A percentile compares a stretch with the other conserved stretches of the same genome.
These are phyloP conservation scores for Brachyptera putata DNA, from an alignment of 2,888 invertebrate genomes.

Conservation along the genomic window DNA sequence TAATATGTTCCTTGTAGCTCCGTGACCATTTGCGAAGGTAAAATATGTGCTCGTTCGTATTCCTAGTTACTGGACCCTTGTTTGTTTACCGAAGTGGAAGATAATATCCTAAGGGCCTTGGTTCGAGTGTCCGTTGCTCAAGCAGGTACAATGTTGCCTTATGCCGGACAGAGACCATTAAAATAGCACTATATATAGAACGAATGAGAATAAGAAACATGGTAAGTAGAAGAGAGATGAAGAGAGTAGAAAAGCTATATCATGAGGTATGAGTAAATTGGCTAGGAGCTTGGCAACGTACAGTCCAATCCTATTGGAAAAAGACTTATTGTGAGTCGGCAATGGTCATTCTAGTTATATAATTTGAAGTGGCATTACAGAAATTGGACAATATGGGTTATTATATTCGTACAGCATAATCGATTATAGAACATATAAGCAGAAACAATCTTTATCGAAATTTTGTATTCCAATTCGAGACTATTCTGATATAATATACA, in stretches of 20 bases:
- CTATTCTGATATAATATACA: too few relatives aligned
- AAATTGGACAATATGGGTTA: too few relatives aligned
- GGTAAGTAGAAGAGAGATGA: neutral
- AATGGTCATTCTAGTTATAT: neutral
- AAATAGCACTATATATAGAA: conserved; percentile 10
- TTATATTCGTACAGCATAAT: too few relatives aligned
- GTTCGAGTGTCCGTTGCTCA: conserved; percentile 20
- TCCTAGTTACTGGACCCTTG: conserved; percentile 15
- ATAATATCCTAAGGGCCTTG: conserved; percentile 19
- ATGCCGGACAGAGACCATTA: conserved; percentile 18
- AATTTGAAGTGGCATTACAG: too few relatives aligned
- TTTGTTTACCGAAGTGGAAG: conserved; percentile 18
- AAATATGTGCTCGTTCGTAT: neutral
- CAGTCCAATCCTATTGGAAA: conserved; percentile 4
- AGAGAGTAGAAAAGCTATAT: conserved; percentile 3
- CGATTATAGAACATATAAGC: too few relatives aligned
- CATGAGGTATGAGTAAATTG: conserved; percentile 12
- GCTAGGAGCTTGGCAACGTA: conserved; percentile 5
- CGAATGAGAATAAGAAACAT: neutral
- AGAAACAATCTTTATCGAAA: too few relatives aligned
- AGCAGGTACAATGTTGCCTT: conserved; percentile 18
- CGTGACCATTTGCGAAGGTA: neutral
- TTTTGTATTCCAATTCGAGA: too few relatives aligned
- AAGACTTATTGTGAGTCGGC: neutral
- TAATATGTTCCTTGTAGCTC: neutral